Evolutionary conservation across 2,797 vertebrate genomes (phyloP).

Genomic region (Brachymystax lenok): DNA sequence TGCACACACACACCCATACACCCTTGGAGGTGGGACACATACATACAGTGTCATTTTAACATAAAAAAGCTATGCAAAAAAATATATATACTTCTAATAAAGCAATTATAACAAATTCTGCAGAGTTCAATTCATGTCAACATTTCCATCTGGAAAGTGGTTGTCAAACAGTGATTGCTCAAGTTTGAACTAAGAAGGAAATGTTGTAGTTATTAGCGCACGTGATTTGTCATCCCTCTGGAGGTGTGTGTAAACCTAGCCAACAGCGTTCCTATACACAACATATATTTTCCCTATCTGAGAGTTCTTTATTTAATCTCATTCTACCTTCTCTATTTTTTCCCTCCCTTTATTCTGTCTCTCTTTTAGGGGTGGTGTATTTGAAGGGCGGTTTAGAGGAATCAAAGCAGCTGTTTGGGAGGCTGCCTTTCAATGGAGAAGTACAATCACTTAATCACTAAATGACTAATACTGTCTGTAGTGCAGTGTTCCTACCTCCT

Average conservation of each 20-base stretch:
- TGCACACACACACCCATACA: too few species aligned
- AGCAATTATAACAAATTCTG: conserved; percentile 73
- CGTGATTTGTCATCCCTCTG: not conserved
- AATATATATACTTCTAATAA: conserved; percentile 71
- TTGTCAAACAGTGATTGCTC: conserved; percentile 17
- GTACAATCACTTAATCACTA: conserved; percentile 69
- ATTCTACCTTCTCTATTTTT: too few species aligned
- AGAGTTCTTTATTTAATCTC: too few species aligned
- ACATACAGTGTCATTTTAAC: conserved; percentile 57
- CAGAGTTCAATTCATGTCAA: conserved; percentile 67
- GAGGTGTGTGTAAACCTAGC: not conserved
- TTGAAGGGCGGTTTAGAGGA: conserved; percentile 94
- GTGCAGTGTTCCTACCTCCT: conserved; percentile 12
- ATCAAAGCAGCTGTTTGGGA: conserved; percentile 90
- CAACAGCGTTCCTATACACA: not conserved
- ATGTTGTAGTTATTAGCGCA: not conserved
- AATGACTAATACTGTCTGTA: not conserved
- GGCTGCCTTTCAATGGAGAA: conserved; percentile 91
- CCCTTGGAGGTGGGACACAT: conserved; percentile 33
- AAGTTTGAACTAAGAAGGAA: not conserved
- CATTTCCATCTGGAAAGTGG: conserved; percentile 62
- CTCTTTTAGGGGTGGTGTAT: conserved; percentile 88
- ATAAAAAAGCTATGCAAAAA: conserved; percentile 69
- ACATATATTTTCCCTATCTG: not conserved
- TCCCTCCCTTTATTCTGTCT: not conserved